Conservation (phyloP, 1,140 invertebrate species). For the Acyrthosiphon pisum region DNA sequence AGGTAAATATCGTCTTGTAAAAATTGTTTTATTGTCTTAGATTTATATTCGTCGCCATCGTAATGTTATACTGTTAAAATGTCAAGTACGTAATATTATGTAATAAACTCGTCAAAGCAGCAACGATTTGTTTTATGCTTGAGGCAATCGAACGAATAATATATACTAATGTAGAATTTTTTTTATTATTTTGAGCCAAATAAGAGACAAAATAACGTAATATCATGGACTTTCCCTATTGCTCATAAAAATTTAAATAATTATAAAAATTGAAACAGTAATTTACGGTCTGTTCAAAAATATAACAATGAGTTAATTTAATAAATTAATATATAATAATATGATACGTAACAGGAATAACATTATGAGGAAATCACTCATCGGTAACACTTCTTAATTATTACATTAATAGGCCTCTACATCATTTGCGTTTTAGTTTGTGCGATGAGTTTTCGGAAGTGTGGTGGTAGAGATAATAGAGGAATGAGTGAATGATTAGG, state of each 20-base stretch:
- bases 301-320: neutral
- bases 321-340: neutral
- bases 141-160: neutral
- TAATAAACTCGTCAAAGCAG: neutral
- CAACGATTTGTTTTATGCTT: neutral
- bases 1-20: neutral
- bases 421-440: neutral
- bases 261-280: neutral
- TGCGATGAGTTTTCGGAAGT: no score
- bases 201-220: neutral
- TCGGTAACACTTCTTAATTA: neutral
- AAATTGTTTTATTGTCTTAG: neutral
- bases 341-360: neutral
- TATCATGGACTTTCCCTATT: neutral
- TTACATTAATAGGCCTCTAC: neutral
- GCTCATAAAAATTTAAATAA: neutral
- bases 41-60: neutral
- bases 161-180: neutral
- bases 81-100: neutral
- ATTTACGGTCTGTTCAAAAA: neutral
- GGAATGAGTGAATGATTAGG: no score
- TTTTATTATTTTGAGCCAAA: neutral
- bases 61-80: neutral
- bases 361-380: neutral
- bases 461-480: no score